A percentile compares a stretch with the other conserved stretches of the same genome.
These are phyloP conservation scores for Meliscaeva auricollis DNA, from an alignment of 2,888 invertebrate species.

Conservation along the genomic window DNA sequence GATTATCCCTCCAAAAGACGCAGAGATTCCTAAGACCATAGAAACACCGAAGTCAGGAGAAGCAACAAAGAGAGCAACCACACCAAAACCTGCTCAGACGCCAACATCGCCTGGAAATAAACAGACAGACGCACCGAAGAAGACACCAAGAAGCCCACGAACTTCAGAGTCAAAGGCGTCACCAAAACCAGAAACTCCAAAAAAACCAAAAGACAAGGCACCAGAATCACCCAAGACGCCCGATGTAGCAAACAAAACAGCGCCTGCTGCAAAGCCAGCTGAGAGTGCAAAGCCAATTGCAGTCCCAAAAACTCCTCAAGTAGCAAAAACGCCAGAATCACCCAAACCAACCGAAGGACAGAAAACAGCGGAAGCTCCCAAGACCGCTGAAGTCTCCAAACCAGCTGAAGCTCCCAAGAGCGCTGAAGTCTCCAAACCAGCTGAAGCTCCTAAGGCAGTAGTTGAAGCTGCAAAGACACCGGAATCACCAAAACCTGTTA, in stretches of 20 bases:
- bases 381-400: conserved; percentile 15
- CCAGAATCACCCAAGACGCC: neutral
- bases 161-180: conserved; percentile 14
- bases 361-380: conserved; percentile 80
- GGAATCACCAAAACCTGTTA: conserved; percentile 4
- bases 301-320: conserved; percentile 8
- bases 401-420: conserved; percentile 84
- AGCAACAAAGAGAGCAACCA: conserved; percentile 87
- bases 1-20: conserved; percentile 86
- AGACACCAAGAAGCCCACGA: conserved; percentile 9
- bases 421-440: conserved; percentile 76
- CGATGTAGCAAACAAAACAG: no score
- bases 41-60: conserved; percentile 83
- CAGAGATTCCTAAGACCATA: conserved; percentile 12
- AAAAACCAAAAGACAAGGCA: neutral
- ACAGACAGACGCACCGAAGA: conserved; percentile 89
- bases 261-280: conserved; percentile 89
- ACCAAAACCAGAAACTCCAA: conserved; percentile 81
- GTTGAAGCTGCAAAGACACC: conserved; percentile 85
- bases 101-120: conserved; percentile 83
- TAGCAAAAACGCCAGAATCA: conserved; percentile 79
- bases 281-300: conserved; percentile 85
- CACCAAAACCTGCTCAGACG: conserved; percentile 43
- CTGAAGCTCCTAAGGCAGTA: conserved; percentile 87
- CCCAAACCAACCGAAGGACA: conserved; percentile 88